Evolutionary conservation across 2,113 vertebrate species (phyloP), one percentile per base, ranked within the genome.

Genomic region (Neogobius melanostomus): DNA sequence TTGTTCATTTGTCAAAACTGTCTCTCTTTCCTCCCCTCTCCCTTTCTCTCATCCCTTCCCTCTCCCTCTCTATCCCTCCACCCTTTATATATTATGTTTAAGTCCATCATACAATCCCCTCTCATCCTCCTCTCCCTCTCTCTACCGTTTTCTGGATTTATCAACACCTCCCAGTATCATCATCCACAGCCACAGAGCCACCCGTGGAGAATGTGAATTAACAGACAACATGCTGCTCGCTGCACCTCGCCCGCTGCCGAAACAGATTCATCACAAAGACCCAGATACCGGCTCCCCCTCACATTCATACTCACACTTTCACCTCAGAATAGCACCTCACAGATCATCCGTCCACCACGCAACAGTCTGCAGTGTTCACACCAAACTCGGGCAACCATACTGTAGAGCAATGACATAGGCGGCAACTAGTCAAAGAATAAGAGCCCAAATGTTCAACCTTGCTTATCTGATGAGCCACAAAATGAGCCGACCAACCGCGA

Each of bases 201-300:
- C 87, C 83, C 75, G 79, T 64, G 8, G 85, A 16, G 87, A 86
- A 88, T 87, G 87, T 87, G 88, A 91, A 91, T 90, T 89, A 91
- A 86, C 90, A 89, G 90, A 88, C 84, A 75, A 74, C 82, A 79
- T 82, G 85, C 85, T 82, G 87, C 86, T 89, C 65, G 60, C 80
- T 82, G 84, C 79, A 84, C 85, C 88, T 82, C 83, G 82, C 73
- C 82, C 77, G 75, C 88, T 68, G 82, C 83, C 71, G 79, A 84
- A 88, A 87, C 89, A 90, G 80, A 91, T 90, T 84, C 85, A 89
- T 90, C 87, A 89, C 80, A 56, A 61, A 86, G 87, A 88, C 90
- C 88, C 81, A 88, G 84, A 88, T 87, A 83, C 68, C 11, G 68
- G 64, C 79, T 76, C 74, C 79, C 76, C 74, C 73, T 79, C 74